phyloP scores from a whole-genome alignment of 2,113 vertebrate species.

The Zapornia atra region DNA sequence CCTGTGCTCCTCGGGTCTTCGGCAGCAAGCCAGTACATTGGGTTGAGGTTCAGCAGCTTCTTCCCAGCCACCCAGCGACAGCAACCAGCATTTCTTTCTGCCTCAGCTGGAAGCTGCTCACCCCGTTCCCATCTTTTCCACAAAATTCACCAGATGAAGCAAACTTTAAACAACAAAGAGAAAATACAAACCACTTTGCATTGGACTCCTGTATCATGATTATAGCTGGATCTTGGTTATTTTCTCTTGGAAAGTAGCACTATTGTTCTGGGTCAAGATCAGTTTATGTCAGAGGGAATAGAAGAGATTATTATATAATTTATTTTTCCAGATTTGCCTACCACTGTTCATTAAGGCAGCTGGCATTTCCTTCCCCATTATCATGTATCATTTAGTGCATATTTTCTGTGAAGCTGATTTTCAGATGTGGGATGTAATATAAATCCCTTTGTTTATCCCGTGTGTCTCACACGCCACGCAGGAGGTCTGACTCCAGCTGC shows the following conservation, averaged over 20 bases:
- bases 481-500: slow-evolving; percentile 13
- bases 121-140: neutral
- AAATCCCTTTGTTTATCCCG: neutral
- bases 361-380: slow-evolving; percentile 38
- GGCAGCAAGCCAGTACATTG: neutral
- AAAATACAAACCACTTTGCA: neutral
- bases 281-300: slow-evolving; percentile 38
- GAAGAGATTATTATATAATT: slow-evolving; percentile 31
- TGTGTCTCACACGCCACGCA: neutral
- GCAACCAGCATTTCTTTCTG: neutral
- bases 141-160: neutral
- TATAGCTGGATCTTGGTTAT: neutral
- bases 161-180: neutral
- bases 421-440: slow-evolving; percentile 18
- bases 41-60: neutral
- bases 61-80: neutral
- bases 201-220: neutral
- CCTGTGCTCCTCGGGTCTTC: neutral
- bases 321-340: slow-evolving; percentile 50
- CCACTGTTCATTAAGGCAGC: slow-evolving; percentile 25
- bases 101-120: neutral
- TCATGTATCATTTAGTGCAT: slow-evolving; percentile 34
- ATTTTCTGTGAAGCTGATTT: slow-evolving; percentile 12
- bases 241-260: slow-evolving; percentile 39
- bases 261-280: slow-evolving; percentile 42